Base-by-base conservation (phyloP, 1,140 invertebrate species). In the Nasonia longicornis region DNA sequence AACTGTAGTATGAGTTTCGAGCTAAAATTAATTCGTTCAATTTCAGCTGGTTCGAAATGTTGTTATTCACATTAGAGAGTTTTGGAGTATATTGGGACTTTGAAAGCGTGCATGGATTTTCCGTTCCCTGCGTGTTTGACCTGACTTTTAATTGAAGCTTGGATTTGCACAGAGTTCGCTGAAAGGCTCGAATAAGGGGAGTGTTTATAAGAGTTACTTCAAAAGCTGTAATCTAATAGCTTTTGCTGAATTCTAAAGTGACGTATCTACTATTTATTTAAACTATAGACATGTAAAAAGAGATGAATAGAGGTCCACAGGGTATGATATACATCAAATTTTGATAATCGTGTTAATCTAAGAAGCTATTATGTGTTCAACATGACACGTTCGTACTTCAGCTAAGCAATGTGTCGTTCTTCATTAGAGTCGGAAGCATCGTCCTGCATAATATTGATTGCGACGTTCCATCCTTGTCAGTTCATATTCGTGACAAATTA, bases 401-500 rank as follows among this genome's bases (percentile, higher is more conserved):
- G 7, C n/a, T 14, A 22, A 2, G 29, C 22, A 58, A 42, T 76
- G 0, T 26, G 58, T 38, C 74, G 22, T 64, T 64, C 74, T 76
- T 76, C 74, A 76, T 64, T 76, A 76, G 8, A 42, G 7, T n/a
- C 16, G 63, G n/a, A 76, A 35, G 74, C 58, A 26, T 67, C 16
- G 3, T 11, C 8, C 0, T 67, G 29, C 20, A n/a, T 16, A 38
- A 76, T 76, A 76, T 76, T 64, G 7, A 76, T 38, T 64, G 29
- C 16, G 16, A 64, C 20, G 74, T 76, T 31, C 38, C 63, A 64
- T 76, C 52, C n/a, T n/a, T 66, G 52, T 76, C 74, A 76, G 31
- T 22, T 64, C 35, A 38, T 48, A 2, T n/a, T 8, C n/a, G 14
- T 48, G 42, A 45, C 71, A 48, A 73, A 73, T 73, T 73, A 29